Evolutionary conservation across 1,140 invertebrate species (phyloP), one percentile per base, ranked within the genome.

Genomic region (Hyles euphorbiae): DNA sequence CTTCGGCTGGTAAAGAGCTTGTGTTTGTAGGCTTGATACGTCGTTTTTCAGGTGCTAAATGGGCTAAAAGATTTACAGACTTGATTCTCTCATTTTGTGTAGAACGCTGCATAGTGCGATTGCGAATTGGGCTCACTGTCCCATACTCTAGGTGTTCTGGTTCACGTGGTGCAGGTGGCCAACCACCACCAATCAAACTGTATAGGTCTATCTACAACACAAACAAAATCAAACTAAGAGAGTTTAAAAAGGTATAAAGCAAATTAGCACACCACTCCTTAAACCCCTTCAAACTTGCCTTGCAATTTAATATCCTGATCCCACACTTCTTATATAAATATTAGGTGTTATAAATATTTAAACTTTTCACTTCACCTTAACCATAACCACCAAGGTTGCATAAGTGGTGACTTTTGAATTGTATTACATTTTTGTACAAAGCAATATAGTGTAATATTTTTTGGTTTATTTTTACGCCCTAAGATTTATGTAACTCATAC

Each of bases 141-240:
- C 83, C 83, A 87, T 88, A 87, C 65, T 82, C 78, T 32, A 70
- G 64, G 57, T 60, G 63, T 60, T 82, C 77, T 32, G 76, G 80
- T 47, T 71, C 81, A 49, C 72, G 74, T 9, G 86, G 86, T 44
- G 86, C 82, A 60, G 86, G 86, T 51, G 86, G 86, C 83, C 86
- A 88, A 61, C 80, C 81, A 9, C 82, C 86, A 58, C 83, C 83
- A 65, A 88, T 88, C 34, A 88, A 58, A 56, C 78, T 76, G 65
- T 78, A 86, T 53, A 88, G 67, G 52, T 88, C 83, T 63, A 88
- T 61, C 85, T 88, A 66, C 46, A 81, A 68, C 53, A 61, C n/a
- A 22, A 12, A 6, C 47, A 48, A 47, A 47, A 8, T 47, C 3
- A 12, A 47, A 48, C 47, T n/a, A 48, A 5, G 8, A 40, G 36